Percentiles rank a stretch among this genome's conserved stretches.
Conservation (phyloP, 2,113 vertebrate genomes). For the human (Homo sapiens) region DNA sequence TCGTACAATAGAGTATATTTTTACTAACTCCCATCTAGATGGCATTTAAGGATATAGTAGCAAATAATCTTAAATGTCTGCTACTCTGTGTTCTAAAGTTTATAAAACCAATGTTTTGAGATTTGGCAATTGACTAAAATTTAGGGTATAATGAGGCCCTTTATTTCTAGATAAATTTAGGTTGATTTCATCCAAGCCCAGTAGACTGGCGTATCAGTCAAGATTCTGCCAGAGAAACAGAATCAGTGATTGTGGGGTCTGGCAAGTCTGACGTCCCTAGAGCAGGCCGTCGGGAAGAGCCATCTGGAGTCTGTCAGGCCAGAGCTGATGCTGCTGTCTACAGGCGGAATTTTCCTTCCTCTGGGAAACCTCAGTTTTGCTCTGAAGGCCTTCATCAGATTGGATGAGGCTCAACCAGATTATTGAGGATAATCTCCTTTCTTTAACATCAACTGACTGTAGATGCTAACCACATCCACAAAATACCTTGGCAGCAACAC, state of each 20-base stretch:
- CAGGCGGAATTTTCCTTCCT: not conserved
- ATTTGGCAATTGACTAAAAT: not conserved
- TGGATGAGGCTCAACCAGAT: not conserved
- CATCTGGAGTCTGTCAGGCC: not conserved
- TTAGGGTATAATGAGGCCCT: not conserved
- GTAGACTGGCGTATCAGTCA: fast-evolving
- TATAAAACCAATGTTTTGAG: not conserved
- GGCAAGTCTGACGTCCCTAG: not conserved
- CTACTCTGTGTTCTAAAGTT: not conserved
- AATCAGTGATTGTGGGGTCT: not conserved
- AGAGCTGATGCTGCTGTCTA: not conserved
- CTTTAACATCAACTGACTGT: not conserved
- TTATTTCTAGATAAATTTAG: not conserved
- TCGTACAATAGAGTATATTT: not conserved
- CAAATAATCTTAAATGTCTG: not conserved
- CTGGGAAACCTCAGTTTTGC: not conserved
- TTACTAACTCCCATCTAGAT: not conserved
- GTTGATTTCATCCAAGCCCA: not conserved
- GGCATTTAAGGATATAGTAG: not conserved
- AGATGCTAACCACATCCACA: not conserved
- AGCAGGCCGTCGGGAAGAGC: not conserved
- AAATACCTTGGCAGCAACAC: not conserved
- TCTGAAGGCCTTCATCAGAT: not conserved
- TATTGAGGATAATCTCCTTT: not conserved
- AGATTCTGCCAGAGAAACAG: not conserved